Conservation (phyloP, 2,888 invertebrate species). For the Melanostoma mellinum region DNA sequence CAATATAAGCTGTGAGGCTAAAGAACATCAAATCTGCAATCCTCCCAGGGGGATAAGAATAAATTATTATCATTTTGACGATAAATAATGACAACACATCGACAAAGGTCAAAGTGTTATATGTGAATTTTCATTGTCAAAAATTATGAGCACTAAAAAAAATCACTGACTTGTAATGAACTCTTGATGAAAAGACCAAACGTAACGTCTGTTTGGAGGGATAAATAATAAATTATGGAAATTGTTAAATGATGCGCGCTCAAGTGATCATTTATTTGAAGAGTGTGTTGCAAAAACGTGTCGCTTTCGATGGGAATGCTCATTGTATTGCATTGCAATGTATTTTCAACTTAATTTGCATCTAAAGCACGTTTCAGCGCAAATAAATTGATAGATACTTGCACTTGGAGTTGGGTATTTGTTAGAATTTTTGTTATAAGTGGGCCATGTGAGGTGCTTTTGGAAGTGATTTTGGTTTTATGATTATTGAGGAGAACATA, state of each 20-base stretch:
- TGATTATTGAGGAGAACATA: too few species aligned
- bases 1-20: background rate
- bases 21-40: background rate
- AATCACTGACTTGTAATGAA: background rate
- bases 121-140: background rate
- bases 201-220: background rate
- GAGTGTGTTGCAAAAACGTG: conserved; percentile 50
- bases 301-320: background rate
- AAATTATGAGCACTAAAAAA: background rate
- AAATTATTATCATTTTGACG: background rate
- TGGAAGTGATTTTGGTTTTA: too few species aligned
- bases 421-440: too few species aligned
- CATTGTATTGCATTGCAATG: conserved; percentile 20
- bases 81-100: background rate
- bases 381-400: background rate
- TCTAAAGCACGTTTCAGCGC: conserved; percentile 31
- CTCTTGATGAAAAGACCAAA: background rate
- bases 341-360: conserved; percentile 35
- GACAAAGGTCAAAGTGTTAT: conserved; percentile 3
- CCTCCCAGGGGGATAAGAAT: too few species aligned
- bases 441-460: too few species aligned
- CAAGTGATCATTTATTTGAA: conserved; percentile 30
- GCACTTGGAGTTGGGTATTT: too few species aligned
- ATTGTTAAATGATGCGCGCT: conserved; percentile 32
- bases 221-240: conserved; percentile 36